Evolutionary conservation across 1,140 invertebrate genomes (phyloP).

Genomic region (Nephila pilipes): DNA sequence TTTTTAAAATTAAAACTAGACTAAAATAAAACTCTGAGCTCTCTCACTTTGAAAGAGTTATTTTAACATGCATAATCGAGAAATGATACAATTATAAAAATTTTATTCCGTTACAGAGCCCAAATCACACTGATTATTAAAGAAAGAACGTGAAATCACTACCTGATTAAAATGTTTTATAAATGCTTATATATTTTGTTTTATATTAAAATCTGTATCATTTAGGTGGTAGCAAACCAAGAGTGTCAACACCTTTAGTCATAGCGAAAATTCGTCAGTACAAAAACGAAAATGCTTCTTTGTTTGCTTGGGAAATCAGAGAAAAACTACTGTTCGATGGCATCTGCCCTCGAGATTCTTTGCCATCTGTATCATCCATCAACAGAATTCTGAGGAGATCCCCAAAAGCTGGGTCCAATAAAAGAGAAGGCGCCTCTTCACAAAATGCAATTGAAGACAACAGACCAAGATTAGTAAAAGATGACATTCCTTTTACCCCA

Average conservation of each 20-base stretch:
- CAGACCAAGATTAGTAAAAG: neutral
- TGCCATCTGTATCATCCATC: constrained; percentile 78
- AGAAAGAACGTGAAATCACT: too few relatives aligned
- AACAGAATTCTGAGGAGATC: constrained; percentile 77
- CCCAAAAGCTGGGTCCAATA: neutral
- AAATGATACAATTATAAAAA: too few relatives aligned
- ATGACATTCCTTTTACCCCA: neutral
- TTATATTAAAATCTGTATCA: neutral
- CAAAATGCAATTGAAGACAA: neutral
- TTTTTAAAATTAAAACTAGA: too few relatives aligned
- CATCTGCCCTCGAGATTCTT: constrained; percentile 75
- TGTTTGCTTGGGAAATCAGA: constrained; percentile 81
- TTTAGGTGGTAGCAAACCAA: constrained; percentile 78
- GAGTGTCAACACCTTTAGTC: constrained; percentile 77
- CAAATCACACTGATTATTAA: too few relatives aligned
- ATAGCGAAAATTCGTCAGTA: constrained; percentile 78
- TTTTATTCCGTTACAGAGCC: too few relatives aligned
- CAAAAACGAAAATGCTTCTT: constrained; percentile 77
- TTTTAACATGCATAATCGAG: too few relatives aligned
- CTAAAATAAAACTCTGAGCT: too few relatives aligned
- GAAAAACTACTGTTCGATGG: constrained; percentile 78
- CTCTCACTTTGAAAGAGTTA: too few relatives aligned
- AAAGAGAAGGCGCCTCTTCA: neutral
- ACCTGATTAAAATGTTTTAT: too few relatives aligned
- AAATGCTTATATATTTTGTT: neutral